phyloP scores from a whole-genome alignment of 2,113 vertebrate species.

The Vulpes lagopus region DNA sequence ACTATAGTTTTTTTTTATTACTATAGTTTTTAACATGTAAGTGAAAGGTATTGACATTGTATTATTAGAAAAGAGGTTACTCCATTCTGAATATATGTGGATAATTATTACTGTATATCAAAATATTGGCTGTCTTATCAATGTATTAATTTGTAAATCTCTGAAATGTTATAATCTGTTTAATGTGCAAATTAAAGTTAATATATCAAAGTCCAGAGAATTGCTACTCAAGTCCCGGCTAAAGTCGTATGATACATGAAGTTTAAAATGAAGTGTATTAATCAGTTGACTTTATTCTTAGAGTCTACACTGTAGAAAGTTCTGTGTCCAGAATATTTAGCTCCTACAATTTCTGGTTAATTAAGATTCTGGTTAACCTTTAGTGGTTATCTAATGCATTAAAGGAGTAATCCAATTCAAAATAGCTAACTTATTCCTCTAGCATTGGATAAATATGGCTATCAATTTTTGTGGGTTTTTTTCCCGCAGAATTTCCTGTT shows the following conservation, averaged over 20 bases:
- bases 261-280: conserved; percentile 23
- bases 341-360: conserved; percentile 39
- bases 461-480: conserved; percentile 76
- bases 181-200: conserved; percentile 25
- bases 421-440: conserved; percentile 64
- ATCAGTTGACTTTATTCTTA: conserved; percentile 4
- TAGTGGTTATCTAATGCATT: conserved; percentile 61
- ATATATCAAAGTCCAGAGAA: conserved; percentile 26
- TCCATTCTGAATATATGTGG: neutral
- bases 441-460: conserved; percentile 72
- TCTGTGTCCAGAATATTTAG: conserved; percentile 30
- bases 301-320: neutral
- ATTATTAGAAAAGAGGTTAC: neutral
- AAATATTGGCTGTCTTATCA: neutral
- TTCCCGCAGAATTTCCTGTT: conserved; percentile 75
- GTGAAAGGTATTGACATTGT: neutral
- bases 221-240: neutral
- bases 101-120: neutral
- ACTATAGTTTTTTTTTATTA: neutral
- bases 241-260: neutral
- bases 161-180: neutral
- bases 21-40: neutral
- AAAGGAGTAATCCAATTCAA: conserved; percentile 62
- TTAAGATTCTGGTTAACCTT: conserved; percentile 47
- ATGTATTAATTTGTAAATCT: conserved; percentile 12